Evolutionary conservation across 2,888 invertebrate genomes (phyloP).

Genomic region (Drosophila percnosoma): DNA sequence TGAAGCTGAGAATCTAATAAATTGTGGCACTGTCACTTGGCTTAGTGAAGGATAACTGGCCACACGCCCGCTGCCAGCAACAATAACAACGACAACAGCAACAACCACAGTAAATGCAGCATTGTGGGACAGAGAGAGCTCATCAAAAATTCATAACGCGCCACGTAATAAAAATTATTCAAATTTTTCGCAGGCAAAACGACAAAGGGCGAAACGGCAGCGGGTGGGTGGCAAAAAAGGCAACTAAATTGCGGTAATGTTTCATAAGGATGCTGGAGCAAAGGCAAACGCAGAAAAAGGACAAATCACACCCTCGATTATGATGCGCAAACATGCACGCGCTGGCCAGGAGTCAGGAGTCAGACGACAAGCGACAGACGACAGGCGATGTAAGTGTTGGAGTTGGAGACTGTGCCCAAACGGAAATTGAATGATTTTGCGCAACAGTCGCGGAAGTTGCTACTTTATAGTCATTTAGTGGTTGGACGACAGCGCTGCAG

Average conservation of each 20-base stretch:
- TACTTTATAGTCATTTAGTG: conserved; percentile 84
- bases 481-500: conserved; percentile 69
- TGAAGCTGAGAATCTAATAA: conserved; percentile 80
- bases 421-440: conserved; percentile 84
- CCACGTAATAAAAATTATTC: conserved; percentile 83
- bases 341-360: conserved; percentile 20
- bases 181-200: conserved; percentile 75
- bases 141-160: conserved; percentile 83
- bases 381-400: neutral
- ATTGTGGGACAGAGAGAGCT: conserved; percentile 55
- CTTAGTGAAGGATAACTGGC: conserved; percentile 81
- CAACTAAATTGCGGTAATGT: conserved; percentile 79
- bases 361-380: conserved; percentile 16
- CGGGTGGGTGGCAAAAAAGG: conserved; percentile 41
- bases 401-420: conserved; percentile 63
- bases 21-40: conserved; percentile 82
- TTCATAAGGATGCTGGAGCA: conserved; percentile 66
- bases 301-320: conserved; percentile 83
- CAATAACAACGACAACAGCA: conserved; percentile 35
- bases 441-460: conserved; percentile 83
- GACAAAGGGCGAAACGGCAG: conserved; percentile 17
- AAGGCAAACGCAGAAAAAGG: conserved; percentile 66
- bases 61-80: conserved; percentile 63
- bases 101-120: conserved; percentile 25
- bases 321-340: conserved; percentile 61